phyloP scores from a whole-genome alignment of 2,113 vertebrate genomes.

The Condylura cristata region DNA sequence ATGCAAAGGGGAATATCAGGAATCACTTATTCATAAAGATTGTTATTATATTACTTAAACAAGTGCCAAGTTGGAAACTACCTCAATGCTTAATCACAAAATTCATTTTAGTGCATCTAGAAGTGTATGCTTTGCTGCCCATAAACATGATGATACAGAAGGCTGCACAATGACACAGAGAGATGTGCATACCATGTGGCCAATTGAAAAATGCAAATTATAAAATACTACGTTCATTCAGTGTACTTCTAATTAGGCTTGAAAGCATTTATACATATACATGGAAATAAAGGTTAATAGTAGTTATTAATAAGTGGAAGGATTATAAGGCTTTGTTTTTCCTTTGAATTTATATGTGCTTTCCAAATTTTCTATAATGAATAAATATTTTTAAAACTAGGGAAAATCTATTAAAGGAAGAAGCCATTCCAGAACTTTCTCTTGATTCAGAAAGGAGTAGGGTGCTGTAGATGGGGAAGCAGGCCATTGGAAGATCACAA shows the following conservation, averaged over 20 bases:
- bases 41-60: background rate
- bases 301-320: background rate
- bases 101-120: background rate
- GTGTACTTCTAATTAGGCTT: background rate
- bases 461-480: background rate
- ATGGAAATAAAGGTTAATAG: background rate
- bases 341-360: constrained; percentile 14
- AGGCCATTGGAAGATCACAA: background rate
- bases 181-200: background rate
- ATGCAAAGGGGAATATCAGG: background rate
- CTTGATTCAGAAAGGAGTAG: background rate
- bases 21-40: background rate
- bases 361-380: background rate
- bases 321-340: background rate
- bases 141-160: constrained; percentile 10
- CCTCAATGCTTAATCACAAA: background rate
- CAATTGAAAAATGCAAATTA: background rate
- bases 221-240: constrained; percentile 23
- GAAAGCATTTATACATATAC: constrained; percentile 7
- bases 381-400: constrained; percentile 35
- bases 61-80: background rate
- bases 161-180: background rate
- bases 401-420: background rate
- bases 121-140: background rate
- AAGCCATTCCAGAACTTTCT: background rate